Evolutionary conservation across 2,797 vertebrate genomes (phyloP).

Genomic region (Myotis planiceps): DNA sequence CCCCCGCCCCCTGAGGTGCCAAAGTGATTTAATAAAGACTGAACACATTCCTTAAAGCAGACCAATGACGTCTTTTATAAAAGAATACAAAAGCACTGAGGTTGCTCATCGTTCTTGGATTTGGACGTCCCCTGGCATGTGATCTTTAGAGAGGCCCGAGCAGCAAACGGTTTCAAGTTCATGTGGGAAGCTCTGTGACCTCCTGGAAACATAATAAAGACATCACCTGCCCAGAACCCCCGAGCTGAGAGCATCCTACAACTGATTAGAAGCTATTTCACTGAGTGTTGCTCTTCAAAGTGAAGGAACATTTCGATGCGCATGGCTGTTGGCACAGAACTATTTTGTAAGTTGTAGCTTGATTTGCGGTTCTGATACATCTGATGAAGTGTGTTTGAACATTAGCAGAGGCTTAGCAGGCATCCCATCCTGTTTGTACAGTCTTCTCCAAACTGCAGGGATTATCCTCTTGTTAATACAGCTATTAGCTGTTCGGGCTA

Average conservation of each 20-base stretch:
- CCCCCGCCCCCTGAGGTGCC: neutral
- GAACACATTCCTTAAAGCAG: neutral
- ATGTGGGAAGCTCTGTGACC: neutral
- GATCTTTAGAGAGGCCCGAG: neutral
- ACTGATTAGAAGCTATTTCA: conserved; percentile 58
- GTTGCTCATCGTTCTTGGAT: neutral
- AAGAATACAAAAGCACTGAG: neutral
- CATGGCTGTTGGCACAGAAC: conserved; percentile 24
- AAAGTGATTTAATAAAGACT: neutral
- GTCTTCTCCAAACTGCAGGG: conserved; percentile 29
- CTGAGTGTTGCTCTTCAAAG: conserved; percentile 39
- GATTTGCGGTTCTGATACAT: conserved; percentile 65
- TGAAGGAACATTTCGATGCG: conserved; percentile 36
- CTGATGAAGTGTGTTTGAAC: conserved; percentile 64
- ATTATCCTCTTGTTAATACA: conserved; percentile 39
- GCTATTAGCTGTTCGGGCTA: neutral
- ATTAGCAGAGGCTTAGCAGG: neutral
- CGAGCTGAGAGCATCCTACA: conserved; percentile 46
- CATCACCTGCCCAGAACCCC: neutral
- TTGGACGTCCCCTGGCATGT: neutral
- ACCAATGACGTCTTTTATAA: neutral
- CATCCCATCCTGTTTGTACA: conserved; percentile 27
- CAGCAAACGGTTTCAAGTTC: neutral
- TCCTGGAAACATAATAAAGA: neutral
- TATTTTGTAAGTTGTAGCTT: conserved; percentile 68